Evolutionary conservation across 37 sponge, comb jelly and placozoan genomes (phyloP), one percentile per base, ranked within the genome.

Genomic region (Geodia barretti): DNA sequence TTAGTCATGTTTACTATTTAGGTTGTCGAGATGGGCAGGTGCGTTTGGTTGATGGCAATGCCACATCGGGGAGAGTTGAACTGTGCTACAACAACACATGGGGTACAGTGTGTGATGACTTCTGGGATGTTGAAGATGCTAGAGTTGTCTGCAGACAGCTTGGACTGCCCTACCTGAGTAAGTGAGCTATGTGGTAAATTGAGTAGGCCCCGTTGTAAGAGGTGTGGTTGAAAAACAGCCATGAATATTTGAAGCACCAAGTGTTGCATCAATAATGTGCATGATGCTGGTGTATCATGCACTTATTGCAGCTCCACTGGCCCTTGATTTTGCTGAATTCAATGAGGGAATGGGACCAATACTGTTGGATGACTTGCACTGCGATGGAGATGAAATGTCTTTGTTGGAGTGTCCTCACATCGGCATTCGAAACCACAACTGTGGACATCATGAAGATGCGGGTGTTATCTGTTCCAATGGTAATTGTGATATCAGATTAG

Each of bases 401-500:
- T 62, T 80, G 32, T 23, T 40, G 7, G 43, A 80, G 39, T 80
- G 81, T 59, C 26, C 62, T 21, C 72, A 80, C 36, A 19, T 28
- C 23, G 72, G 72, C 0, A 41, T 80, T 19, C 72, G 81, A 24
- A 2, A 24, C 14, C 81, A 80, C 62, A 71, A 80, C 63, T 80
- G 81, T 35, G 62, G 24, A 0, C 81, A 80, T 39, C 26, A 26
- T 32, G 81, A 80, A 60, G 81, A 80, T 60, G 81, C 72, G 23
- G 81, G 81, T 60, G 81, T 80, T 33, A n/a, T 68, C 25, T 80
- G 81, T 25, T 20, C n/a, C n/a, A n/a, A n/a, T n/a, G n/a, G n/a
- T n/a, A n/a, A n/a, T n/a, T n/a, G n/a, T n/a, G n/a, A n/a, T n/a
- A n/a, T n/a, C n/a, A n/a, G n/a, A n/a, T n/a, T n/a, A n/a, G n/a